Percentiles rank a stretch among this genome's conserved stretches.
phyloP scores from a whole-genome alignment of 2,797 vertebrate species.

The Sphaeramia orbicularis region DNA sequence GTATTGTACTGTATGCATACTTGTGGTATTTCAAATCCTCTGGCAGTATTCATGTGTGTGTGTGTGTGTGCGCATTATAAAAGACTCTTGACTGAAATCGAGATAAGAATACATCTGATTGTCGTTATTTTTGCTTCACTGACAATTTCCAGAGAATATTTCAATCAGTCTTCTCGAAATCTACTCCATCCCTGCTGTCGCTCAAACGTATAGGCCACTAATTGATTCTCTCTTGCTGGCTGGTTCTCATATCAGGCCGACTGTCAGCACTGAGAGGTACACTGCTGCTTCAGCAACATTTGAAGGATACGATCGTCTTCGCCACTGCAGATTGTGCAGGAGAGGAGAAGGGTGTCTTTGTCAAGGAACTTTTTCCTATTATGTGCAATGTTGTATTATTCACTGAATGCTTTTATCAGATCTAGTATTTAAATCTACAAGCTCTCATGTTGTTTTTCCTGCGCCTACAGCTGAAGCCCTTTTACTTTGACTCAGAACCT shows the following conservation, averaged over 20 bases:
- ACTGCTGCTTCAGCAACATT: constrained; percentile 79
- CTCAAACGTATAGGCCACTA: constrained; percentile 62
- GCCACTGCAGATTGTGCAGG: constrained; percentile 28
- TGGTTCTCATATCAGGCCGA: constrained; percentile 65
- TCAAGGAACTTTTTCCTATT: constrained; percentile 34
- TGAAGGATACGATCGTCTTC: constrained; percentile 51
- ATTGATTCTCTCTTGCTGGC: constrained; percentile 75
- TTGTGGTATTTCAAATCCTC: constrained; percentile 8
- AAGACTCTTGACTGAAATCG: constrained; percentile 47
- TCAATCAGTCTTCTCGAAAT: constrained; percentile 42
- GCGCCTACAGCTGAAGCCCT: constrained; percentile 23
- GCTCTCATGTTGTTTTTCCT: constrained; percentile 19
- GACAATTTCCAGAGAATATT: constrained; percentile 64
- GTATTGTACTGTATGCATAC: constrained; percentile 3
- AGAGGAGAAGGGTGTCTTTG: constrained; percentile 14
- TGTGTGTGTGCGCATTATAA: constrained; percentile 17
- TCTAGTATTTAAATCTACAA: constrained; percentile 31
- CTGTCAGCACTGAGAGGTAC: constrained; percentile 66
- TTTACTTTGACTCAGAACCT: constrained; percentile 36
- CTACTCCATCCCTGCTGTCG: constrained; percentile 52
- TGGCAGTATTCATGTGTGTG: constrained; percentile 1
- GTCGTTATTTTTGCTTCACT: constrained; percentile 55
- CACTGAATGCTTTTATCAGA: neutral
- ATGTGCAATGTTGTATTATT: constrained; percentile 30
- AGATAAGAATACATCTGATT: constrained; percentile 55